Evolutionary conservation across 1,140 invertebrate species (phyloP).

Genomic region (Bombus pascuorum): DNA sequence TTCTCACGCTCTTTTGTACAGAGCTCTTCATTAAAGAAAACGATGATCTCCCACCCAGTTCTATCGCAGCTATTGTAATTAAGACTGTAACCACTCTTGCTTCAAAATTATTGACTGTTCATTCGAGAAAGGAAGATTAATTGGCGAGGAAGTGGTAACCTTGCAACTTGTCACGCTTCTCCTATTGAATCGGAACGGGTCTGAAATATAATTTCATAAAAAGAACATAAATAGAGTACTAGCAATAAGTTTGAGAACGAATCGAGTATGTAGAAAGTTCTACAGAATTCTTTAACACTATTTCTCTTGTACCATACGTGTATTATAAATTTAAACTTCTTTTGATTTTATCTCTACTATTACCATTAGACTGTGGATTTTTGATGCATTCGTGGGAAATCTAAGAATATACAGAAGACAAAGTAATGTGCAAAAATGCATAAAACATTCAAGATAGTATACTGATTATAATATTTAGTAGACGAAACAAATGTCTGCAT

Average conservation of each 20-base stretch:
- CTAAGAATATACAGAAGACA: too few species aligned
- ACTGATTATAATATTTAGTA: too few species aligned
- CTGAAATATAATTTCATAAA: background rate
- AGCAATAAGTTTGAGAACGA: background rate
- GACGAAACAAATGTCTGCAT: too few species aligned
- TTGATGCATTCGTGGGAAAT: too few species aligned
- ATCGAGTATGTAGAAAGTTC: background rate
- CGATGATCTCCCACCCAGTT: background rate
- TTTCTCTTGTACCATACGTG: too few species aligned
- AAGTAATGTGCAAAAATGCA: too few species aligned
- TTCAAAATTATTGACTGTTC: background rate
- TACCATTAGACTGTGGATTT: too few species aligned
- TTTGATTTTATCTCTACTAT: too few species aligned
- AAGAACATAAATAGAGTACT: background rate
- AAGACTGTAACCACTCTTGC: background rate
- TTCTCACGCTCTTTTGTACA: slow-evolving; percentile 21
- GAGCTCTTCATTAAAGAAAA: background rate
- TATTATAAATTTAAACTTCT: too few species aligned
- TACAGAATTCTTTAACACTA: background rate
- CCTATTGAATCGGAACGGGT: background rate
- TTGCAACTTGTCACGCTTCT: background rate
- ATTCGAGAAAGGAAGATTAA: background rate
- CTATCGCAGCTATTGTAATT: background rate
- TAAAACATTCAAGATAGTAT: too few species aligned
- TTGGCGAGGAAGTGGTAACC: background rate